Evolutionary conservation across 2,888 invertebrate species (phyloP).

Genomic region (Chrysopilus asiliformis): DNA sequence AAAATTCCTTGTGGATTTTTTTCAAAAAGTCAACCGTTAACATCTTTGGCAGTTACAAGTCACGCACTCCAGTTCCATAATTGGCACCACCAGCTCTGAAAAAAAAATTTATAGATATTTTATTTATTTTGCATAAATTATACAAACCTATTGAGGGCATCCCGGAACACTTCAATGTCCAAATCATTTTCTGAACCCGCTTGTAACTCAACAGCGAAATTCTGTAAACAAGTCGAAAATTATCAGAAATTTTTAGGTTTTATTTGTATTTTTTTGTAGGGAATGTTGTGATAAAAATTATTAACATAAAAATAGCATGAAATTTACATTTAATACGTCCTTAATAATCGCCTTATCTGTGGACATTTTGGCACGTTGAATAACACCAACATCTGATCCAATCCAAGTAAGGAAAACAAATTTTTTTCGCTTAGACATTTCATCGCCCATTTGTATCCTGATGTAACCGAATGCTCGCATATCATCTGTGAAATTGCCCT

Average conservation of each 20-base stretch:
- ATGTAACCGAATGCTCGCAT: conserved; percentile 65
- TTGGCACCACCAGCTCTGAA: conserved; percentile 70
- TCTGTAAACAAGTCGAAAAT: conserved; percentile 44
- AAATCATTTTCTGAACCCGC: conserved; percentile 55
- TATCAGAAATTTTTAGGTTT: too few species aligned
- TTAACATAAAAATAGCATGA: too few species aligned
- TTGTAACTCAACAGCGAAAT: conserved; percentile 64
- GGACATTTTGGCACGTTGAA: conserved; percentile 70
- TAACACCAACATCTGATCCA: conserved; percentile 57
- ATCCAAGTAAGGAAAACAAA: conserved; percentile 69
- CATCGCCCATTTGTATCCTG: conserved; percentile 63
- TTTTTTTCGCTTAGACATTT: conserved; percentile 70
- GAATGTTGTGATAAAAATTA: conserved; percentile 1
- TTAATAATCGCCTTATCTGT: conserved; percentile 68
- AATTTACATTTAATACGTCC: conserved; percentile 55
- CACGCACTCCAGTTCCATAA: conserved; percentile 63
- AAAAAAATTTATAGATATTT: too few species aligned
- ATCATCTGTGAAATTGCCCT: conserved; percentile 53
- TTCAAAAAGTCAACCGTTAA: background rate
- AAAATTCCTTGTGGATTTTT: conserved; percentile 1
- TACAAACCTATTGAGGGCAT: conserved; percentile 51
- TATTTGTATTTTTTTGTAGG: background rate
- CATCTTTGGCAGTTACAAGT: conserved; percentile 23
- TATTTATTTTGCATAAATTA: too few species aligned
- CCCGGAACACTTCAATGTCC: conserved; percentile 54